A percentile compares a stretch with the other conserved stretches of the same genome.
Conservation (phyloP, 2,113 vertebrate species). For the Neoarius graeffei region DNA sequence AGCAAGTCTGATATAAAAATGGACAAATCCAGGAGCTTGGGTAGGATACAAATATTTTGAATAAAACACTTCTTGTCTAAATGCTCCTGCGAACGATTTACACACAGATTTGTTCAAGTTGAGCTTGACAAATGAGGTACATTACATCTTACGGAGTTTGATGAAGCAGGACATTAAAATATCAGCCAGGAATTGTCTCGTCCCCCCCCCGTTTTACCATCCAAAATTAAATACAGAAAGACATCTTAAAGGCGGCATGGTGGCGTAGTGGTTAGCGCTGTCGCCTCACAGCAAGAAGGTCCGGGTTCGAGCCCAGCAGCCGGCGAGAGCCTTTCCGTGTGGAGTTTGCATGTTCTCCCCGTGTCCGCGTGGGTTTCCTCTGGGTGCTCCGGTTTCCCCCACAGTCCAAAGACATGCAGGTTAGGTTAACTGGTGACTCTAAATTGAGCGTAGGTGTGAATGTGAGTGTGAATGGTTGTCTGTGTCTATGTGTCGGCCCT, state of each 20-base stretch:
- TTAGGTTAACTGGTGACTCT: no score
- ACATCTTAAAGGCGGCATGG: not conserved
- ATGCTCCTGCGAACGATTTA: not conserved
- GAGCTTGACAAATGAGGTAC: not conserved
- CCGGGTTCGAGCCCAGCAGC: no score
- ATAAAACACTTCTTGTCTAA: not conserved
- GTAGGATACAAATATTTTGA: not conserved
- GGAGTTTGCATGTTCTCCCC: no score
- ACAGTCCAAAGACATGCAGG: no score
- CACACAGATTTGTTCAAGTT: not conserved
- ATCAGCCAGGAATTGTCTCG: not conserved
- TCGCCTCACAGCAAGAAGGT: no score
- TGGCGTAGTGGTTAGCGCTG: no score
- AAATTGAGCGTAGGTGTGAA: no score
- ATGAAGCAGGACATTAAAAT: not conserved
- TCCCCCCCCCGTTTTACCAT: not conserved
- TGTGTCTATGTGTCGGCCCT: no score
- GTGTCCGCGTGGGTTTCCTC: no score
- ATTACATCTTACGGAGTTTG: not conserved
- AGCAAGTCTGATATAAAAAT: not conserved
- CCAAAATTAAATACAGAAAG: not conserved
- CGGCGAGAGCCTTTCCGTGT: no score
- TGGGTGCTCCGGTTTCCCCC: no score
- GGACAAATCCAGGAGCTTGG: not conserved
- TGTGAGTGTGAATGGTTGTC: no score